Evolutionary conservation across 2,888 invertebrate species (phyloP), one percentile per base, ranked within the genome.

Genomic region (Neoscelio sp.): DNA sequence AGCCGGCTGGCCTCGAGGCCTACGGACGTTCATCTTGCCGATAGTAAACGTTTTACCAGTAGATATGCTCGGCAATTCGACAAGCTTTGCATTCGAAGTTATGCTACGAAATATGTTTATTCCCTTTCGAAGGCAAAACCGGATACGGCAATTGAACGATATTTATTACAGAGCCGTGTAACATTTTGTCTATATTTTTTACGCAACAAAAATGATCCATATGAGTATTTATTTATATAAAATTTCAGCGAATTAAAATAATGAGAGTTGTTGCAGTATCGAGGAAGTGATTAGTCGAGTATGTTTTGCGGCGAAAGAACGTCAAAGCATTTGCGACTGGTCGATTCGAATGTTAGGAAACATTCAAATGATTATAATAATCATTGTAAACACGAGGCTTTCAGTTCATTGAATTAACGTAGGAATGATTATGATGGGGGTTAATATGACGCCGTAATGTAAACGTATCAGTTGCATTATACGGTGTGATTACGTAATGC

Each of bases 21-120:
- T 44, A 13, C 44, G 64, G 44, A 68, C 76, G 52, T 75, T 67
- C 67, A 75, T 75, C 75, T 60, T 67, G 65, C 52, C 67, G 67
- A 60, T 60, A 65, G 52, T 74, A 75, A 75, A 67, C 60, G 48
- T 67, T 75, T 75, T 52, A 58, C 50, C 65, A 28, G 40, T 50
- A 65, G 58, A 65, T 64, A 54, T n/a, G 38, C 58, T 65, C 40
- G 56, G 42, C 56, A 64, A 65, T 74, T 60, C 50, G 50, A 58
- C 65, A 67, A 74, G 74, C 26, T 67, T 74, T 67, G 52, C 62
- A 60, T 68, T 60, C 52, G 46, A 67, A 65, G 56, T 64, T 65
- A 74, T 60, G 28, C 40, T 18, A 38, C 56, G 20, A 65, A 74
- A 74, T 74, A 73, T 73, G 71, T 52, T 71, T 71, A 44, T 33